Percentiles rank a stretch among this genome's conserved stretches.
These are phyloP conservation scores for Epinephelus lanceolatus DNA, from an alignment of 2,113 vertebrate species.

Conservation along the genomic window DNA sequence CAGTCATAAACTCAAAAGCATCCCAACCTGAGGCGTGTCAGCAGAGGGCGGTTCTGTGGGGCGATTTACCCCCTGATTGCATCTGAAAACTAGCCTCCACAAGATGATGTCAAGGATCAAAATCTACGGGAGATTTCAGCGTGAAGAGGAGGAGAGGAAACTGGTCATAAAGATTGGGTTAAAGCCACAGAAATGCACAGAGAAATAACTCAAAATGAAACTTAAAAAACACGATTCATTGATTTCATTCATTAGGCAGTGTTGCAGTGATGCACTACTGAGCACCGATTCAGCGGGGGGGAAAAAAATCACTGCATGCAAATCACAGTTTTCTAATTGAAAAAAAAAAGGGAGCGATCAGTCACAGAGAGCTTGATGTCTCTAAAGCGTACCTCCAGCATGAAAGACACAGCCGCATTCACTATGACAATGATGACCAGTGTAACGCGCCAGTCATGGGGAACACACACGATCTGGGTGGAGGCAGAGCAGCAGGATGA, in stretches of 20 bases:
- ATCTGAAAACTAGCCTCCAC: slow-evolving; percentile 97
- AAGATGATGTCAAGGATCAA: slow-evolving; percentile 97
- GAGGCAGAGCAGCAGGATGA: slow-evolving; percentile 23
- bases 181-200: slow-evolving; percentile 44
- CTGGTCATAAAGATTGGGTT: slow-evolving; percentile 64
- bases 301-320: slow-evolving; percentile 34
- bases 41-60: slow-evolving; percentile 79
- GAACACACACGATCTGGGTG: slow-evolving; percentile 93
- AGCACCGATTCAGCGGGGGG: background rate
- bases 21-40: slow-evolving; percentile 92
- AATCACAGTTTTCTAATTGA: slow-evolving; percentile 18
- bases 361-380: slow-evolving; percentile 14
- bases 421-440: slow-evolving; percentile 88
- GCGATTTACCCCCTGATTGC: slow-evolving; percentile 87
- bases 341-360: background rate
- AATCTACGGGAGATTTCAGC: slow-evolving; percentile 91
- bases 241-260: slow-evolving; percentile 31
- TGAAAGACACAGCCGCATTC: slow-evolving; percentile 88
- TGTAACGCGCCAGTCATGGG: slow-evolving; percentile 89
- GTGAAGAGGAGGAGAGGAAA: slow-evolving; percentile 77
- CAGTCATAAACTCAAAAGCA: slow-evolving; percentile 31
- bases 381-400: slow-evolving; percentile 89
- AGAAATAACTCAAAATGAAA: slow-evolving; percentile 22
- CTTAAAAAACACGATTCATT: background rate
- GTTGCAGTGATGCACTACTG: background rate